Evolutionary conservation across 2,113 vertebrate genomes (phyloP).

Genomic region (Lipophrys pholis): DNA sequence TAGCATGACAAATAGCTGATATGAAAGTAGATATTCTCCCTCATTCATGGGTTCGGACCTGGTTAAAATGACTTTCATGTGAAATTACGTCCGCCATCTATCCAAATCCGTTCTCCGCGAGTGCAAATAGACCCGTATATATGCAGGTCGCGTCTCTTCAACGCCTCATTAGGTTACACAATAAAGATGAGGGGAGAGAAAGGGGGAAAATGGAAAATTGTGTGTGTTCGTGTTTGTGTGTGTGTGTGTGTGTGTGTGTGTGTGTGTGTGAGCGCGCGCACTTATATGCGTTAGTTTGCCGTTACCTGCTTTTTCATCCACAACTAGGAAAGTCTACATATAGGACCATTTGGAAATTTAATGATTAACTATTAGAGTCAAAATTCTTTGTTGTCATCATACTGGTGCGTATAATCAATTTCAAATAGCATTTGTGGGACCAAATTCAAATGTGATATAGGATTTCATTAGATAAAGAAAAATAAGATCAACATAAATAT

Average conservation of each 20-base stretch:
- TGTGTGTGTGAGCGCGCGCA: background rate
- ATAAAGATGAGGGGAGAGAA: constrained; percentile 43
- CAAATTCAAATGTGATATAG: too few species aligned
- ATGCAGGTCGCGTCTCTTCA: constrained; percentile 57
- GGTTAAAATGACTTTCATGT: constrained; percentile 79
- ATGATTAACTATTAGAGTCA: background rate
- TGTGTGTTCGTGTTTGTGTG: constrained; percentile 7
- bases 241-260: background rate
- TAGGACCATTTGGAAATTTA: constrained; percentile 1
- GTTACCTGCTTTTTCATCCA: constrained; percentile 2
- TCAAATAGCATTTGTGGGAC: background rate
- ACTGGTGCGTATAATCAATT: too few species aligned
- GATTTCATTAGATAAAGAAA: too few species aligned
- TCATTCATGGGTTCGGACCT: constrained; percentile 65
- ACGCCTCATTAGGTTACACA: constrained; percentile 71
- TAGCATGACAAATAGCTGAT: constrained; percentile 78
- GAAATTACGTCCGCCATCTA: constrained; percentile 75
- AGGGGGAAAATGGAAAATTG: constrained; percentile 15
- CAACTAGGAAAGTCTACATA: background rate
- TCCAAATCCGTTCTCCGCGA: constrained; percentile 70
- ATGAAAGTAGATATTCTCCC: constrained; percentile 64
- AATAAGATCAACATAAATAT: too few species aligned
- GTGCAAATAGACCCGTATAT: constrained; percentile 72
- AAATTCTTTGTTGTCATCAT: background rate
- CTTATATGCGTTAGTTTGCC: background rate